phyloP scores from a whole-genome alignment of 2,113 vertebrate genomes.

The Dunckerocampus dactyliophorus region DNA sequence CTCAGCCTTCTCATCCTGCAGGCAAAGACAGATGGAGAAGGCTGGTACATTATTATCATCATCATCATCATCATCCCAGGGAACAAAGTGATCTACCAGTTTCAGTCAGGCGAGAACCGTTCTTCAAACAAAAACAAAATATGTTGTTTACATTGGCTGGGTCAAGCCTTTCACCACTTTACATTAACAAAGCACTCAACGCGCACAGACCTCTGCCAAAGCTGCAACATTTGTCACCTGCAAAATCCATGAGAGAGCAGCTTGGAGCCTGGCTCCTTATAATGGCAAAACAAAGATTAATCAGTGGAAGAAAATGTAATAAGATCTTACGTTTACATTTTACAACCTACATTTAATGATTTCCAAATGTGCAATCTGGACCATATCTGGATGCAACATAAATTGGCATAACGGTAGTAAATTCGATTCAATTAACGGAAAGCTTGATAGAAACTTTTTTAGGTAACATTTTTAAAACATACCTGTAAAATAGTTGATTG shows the following conservation, averaged over 20 bases:
- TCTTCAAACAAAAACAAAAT: slow-evolving; percentile 41
- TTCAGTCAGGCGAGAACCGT: slow-evolving; percentile 23
- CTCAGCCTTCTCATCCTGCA: slow-evolving; percentile 87
- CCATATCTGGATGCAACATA: not conserved
- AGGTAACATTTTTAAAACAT: not conserved
- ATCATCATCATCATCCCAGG: slow-evolving; percentile 44
- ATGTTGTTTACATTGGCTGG: slow-evolving; percentile 35
- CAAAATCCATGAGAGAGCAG: not conserved
- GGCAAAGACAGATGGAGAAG: slow-evolving; percentile 57
- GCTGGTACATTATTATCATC: slow-evolving; percentile 31
- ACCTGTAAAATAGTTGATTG: too few species aligned
- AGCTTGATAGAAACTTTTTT: not conserved
- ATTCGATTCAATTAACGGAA: too few species aligned
- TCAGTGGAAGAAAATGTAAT: not conserved
- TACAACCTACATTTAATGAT: not conserved
- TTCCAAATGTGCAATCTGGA: not conserved
- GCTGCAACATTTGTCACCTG: not conserved
- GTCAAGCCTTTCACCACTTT: slow-evolving; percentile 12
- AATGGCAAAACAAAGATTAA: not conserved
- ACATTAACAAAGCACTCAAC: slow-evolving; percentile 6
- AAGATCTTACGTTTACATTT: not conserved
- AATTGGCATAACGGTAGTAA: not conserved
- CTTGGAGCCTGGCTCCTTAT: too few species aligned
- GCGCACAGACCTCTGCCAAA: not conserved
- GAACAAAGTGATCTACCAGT: slow-evolving; percentile 40